Evolutionary conservation across 2,113 vertebrate species (phyloP).

Genomic region (Falco punctatus): DNA sequence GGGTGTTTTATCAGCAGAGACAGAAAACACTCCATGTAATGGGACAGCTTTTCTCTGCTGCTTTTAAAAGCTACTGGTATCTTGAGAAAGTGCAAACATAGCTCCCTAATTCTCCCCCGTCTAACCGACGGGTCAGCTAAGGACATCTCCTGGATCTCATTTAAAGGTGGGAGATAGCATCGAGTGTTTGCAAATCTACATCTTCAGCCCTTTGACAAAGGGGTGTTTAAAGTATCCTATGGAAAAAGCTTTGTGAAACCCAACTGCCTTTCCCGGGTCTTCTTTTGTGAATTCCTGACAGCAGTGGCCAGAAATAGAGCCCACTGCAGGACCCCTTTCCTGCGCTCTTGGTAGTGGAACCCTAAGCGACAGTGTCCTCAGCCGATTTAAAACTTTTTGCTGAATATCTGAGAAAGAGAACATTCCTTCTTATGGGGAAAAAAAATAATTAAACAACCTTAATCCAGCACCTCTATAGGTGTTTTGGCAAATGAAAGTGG

Average conservation of each 20-base stretch:
- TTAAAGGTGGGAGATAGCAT: neutral
- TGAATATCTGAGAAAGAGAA: neutral
- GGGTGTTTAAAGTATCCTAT: neutral
- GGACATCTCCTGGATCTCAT: neutral
- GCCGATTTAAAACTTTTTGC: neutral
- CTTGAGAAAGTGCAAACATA: neutral
- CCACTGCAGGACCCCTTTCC: neutral
- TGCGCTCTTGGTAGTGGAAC: neutral
- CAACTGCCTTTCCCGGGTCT: neutral
- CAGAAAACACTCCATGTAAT: neutral
- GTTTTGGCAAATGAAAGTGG: neutral
- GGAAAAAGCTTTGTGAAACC: slow-evolving; percentile 3
- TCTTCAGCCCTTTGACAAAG: neutral
- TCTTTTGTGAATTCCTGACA: neutral
- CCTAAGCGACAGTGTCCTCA: neutral
- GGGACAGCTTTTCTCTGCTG: neutral
- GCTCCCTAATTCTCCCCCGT: neutral
- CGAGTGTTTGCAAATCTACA: neutral
- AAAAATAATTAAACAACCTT: neutral
- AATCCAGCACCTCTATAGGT: neutral
- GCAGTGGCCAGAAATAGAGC: neutral
- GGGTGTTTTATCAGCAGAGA: neutral
- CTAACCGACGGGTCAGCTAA: slow-evolving; percentile 1
- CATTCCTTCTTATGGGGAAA: neutral
- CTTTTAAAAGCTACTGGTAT: neutral